A percentile compares a stretch with the other conserved stretches of the same genome.
Conservation (phyloP, 2,888 invertebrate genomes). For the Shargacucullia verbasci region DNA sequence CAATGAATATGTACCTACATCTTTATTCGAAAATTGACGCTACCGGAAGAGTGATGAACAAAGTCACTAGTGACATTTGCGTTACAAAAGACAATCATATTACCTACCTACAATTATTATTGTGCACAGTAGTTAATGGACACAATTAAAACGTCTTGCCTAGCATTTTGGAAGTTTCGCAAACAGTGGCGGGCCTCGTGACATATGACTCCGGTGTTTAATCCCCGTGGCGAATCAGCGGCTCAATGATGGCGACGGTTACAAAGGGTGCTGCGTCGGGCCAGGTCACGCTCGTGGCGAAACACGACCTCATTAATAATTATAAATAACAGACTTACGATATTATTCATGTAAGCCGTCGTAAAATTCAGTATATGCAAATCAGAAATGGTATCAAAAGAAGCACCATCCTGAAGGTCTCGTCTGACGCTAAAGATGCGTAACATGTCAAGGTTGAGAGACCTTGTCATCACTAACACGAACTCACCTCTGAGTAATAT, state of each 20-base stretch:
- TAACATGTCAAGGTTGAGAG: slow-evolving; percentile 49
- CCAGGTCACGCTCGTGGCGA: slow-evolving; percentile 66
- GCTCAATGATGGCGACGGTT: slow-evolving; percentile 22
- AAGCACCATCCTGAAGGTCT: slow-evolving; percentile 48
- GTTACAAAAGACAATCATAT: slow-evolving; percentile 35
- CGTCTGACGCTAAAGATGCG: slow-evolving; percentile 35
- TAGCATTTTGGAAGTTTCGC: slow-evolving; percentile 43
- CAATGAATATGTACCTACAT: too few species aligned
- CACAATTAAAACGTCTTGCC: slow-evolving; percentile 23
- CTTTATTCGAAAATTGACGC: background rate
- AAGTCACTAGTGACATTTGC: slow-evolving; percentile 38
- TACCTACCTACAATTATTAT: slow-evolving; percentile 5
- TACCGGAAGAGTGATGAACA: slow-evolving; percentile 13
- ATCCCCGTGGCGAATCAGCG: slow-evolving; percentile 72
- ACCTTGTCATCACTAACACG: slow-evolving; percentile 42
- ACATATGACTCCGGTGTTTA: slow-evolving; percentile 57
- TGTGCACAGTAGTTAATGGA: slow-evolving; percentile 19
- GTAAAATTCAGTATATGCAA: slow-evolving; percentile 48
- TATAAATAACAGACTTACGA: slow-evolving; percentile 48
- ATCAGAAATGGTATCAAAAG: slow-evolving; percentile 52
- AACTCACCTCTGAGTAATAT: slow-evolving; percentile 30
- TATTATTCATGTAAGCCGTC: slow-evolving; percentile 49
- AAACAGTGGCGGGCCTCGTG: slow-evolving; percentile 53
- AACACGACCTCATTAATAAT: slow-evolving; percentile 65
- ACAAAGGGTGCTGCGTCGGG: slow-evolving; percentile 62